A percentile compares a stretch with the other conserved stretches of the same genome.
Evolutionary conservation across 2,113 vertebrate species (phyloP).

Genomic region (Rhegmatorhina hoffmannsi): DNA sequence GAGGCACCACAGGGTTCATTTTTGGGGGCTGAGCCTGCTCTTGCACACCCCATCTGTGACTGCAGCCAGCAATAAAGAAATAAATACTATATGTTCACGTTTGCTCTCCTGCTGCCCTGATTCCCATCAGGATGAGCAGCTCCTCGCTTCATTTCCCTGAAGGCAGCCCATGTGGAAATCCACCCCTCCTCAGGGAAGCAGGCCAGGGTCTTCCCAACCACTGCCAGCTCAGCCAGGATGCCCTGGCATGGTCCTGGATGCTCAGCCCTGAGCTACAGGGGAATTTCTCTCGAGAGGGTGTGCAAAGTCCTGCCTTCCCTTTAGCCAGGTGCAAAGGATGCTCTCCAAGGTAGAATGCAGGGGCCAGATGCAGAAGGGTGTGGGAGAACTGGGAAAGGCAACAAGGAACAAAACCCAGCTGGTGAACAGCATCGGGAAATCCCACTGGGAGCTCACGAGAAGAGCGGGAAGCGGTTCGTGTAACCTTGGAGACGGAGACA

Average conservation of each 20-base stretch:
- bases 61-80: not conserved
- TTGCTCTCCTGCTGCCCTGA: not conserved
- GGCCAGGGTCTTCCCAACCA: not conserved
- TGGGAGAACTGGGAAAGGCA: not conserved
- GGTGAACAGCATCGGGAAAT: not conserved
- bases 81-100: fast-evolving
- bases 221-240: not conserved
- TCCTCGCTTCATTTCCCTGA: fast-evolving
- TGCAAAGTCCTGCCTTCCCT: not conserved
- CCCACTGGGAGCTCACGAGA: not conserved
- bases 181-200: not conserved
- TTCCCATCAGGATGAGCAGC: not conserved
- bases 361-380: not conserved
- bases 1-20: not conserved
- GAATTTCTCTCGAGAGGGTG: fast-evolving
- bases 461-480: not conserved
- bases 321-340: fast-evolving
- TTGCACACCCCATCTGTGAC: not conserved
- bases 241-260: not conserved
- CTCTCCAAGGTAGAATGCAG: not conserved
- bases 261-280: fast-evolving
- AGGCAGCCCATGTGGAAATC: not conserved
- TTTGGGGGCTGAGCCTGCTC: not conserved
- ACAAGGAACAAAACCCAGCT: not conserved
- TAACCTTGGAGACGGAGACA: constrained; percentile 70